Conservation (phyloP, 2,797 vertebrate species). For the Chaetodon trifasciatus region DNA sequence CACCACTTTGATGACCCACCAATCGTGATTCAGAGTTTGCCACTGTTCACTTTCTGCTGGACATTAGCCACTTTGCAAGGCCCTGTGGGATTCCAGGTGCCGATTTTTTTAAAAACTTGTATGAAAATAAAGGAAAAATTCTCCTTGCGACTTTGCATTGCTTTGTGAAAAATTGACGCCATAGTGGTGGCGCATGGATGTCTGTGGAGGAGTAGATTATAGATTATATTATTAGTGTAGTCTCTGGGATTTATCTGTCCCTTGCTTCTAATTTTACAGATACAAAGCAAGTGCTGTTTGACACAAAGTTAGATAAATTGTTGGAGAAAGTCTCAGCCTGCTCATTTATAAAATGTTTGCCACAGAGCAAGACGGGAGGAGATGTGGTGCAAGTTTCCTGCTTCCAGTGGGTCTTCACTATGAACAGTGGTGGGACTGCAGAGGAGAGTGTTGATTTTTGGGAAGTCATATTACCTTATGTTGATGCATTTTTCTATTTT, state of each 20-base stretch:
- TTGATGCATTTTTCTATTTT: constrained; percentile 7
- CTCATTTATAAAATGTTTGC: too few species aligned
- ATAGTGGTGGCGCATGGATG: too few species aligned
- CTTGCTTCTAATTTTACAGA: not conserved
- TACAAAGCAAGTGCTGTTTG: not conserved
- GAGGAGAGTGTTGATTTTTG: not conserved
- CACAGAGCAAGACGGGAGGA: too few species aligned
- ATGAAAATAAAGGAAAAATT: not conserved
- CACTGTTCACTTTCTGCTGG: not conserved
- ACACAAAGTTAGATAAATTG: not conserved
- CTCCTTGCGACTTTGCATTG: not conserved
- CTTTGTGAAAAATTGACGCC: not conserved
- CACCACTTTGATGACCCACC: not conserved
- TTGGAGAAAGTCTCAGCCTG: not conserved
- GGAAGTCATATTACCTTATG: not conserved
- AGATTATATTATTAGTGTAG: too few species aligned
- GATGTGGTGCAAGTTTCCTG: too few species aligned
- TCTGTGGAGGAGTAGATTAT: not conserved
- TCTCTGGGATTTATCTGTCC: not conserved
- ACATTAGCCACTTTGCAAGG: not conserved
- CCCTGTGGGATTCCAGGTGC: not conserved
- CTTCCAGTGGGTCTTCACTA: too few species aligned
- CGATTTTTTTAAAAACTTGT: not conserved
- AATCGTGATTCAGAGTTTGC: not conserved
- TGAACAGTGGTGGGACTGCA: not conserved